A percentile compares a stretch with the other conserved stretches of the same genome.
These are phyloP conservation scores for Lasiurus cinereus DNA, from an alignment of 2,113 vertebrate genomes.

Conservation along the genomic window DNA sequence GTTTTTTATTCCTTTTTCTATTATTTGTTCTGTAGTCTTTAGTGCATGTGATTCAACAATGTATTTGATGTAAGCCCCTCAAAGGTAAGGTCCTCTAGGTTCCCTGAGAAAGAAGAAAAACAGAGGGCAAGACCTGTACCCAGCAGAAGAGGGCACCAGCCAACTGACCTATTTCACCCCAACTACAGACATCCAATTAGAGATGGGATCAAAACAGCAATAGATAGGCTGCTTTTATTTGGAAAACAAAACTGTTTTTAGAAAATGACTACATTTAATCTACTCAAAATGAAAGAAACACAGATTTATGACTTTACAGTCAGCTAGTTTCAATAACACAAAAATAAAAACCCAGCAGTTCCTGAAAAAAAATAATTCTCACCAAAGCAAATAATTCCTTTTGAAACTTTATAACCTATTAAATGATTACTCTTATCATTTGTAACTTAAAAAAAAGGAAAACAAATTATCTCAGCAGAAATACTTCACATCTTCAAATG, in stretches of 20 bases:
- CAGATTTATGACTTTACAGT: not conserved
- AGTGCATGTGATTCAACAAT: conserved; percentile 82
- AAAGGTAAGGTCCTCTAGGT: conserved; percentile 82
- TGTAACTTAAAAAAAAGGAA: not conserved
- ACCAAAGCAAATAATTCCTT: not conserved
- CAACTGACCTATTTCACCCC: conserved; percentile 88
- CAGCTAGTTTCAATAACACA: not conserved
- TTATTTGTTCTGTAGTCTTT: conserved; percentile 79
- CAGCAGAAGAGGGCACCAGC: conserved; percentile 87
- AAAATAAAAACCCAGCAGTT: not conserved
- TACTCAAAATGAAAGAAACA: conserved; percentile 34
- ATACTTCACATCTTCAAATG: not conserved
- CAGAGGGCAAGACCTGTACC: conserved; percentile 87
- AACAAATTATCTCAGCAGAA: not conserved
- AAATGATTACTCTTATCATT: not conserved
- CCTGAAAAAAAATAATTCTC: not conserved
- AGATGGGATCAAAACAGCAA: not conserved
- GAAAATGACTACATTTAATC: not conserved
- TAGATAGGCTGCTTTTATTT: conserved; percentile 44
- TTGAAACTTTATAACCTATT: not conserved
- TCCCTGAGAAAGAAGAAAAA: conserved; percentile 73
- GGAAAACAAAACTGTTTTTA: conserved; percentile 32
- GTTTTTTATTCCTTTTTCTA: conserved; percentile 75
- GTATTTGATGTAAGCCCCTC: conserved; percentile 84
- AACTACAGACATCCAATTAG: not conserved